Evolutionary conservation across 2,888 invertebrate genomes (phyloP), one percentile per base, ranked within the genome.

Genomic region (Dicycla oo): DNA sequence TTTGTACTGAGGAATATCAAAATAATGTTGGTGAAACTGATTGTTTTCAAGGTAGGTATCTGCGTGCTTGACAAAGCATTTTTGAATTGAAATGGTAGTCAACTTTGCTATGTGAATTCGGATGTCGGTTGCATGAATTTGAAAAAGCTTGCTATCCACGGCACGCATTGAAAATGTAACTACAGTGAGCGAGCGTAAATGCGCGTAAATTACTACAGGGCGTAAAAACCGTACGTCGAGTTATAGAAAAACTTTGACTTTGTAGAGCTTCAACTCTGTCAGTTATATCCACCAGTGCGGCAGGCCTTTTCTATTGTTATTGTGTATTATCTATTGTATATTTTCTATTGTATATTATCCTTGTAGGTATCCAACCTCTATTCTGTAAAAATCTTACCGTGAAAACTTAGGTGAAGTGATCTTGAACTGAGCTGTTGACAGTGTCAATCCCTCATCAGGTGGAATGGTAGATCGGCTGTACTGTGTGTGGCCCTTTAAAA

Each of bases 21-120:
- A 20, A 49, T 15, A 15, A n/a, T n/a, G n/a, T n/a, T n/a, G 10
- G 47, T 49, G 40, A 18, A 67, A 38, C 26, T 26, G 11, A n/a
- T 57, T 23, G 18, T 38, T 47, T 23, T 49, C 20, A 30, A 45
- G 13, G n/a, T 18, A 47, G 8, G 23, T 26, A 23, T 4, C 45
- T n/a, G n/a, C n/a, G 38, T 8, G 15, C 10, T 1, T 15, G 26
- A 45, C 15, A 47, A 75, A 60, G 75, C 30, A 45, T 53, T 75
- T 66, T 66, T 40, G 0, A 23, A 40, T 53, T 18, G 8, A 47
- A 60, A 67, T 45, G 30, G 8, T 10, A 57, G n/a, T 13, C 20
- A 26, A 45, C 7, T 64, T 49, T 20, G 0, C 20, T 74, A 43
- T 65, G n/a, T 65, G 38, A 45, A 38, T 30, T 57, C 7, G 43